Percentiles rank a stretch among this genome's conserved stretches.
These are phyloP conservation scores for Bibio marci DNA, from an alignment of 2,888 invertebrate genomes.

Conservation along the genomic window DNA sequence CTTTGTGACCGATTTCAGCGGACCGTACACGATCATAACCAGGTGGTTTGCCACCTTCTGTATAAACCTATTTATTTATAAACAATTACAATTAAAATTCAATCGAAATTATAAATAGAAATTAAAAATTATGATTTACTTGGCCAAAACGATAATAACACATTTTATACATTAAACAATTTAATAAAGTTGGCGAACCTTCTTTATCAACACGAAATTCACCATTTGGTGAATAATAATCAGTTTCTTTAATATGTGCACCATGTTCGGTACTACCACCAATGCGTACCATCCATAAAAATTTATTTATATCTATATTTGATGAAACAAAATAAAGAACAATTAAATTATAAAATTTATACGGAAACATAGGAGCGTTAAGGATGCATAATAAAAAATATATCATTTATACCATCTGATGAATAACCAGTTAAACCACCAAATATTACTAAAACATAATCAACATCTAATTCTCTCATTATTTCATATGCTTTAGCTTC, in stretches of 20 bases:
- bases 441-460: slow-evolving; percentile 95
- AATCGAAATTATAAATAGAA: neutral
- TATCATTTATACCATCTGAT: slow-evolving; percentile 58
- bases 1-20: slow-evolving; percentile 97
- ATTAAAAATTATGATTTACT: slow-evolving; percentile 10
- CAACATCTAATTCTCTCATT: slow-evolving; percentile 92
- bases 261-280: slow-evolving; percentile 93
- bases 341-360: too few relatives aligned
- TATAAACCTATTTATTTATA: slow-evolving; percentile 51
- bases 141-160: slow-evolving; percentile 96
- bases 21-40: slow-evolving; percentile 93
- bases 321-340: neutral
- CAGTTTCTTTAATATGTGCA: slow-evolving; percentile 86
- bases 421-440: slow-evolving; percentile 98
- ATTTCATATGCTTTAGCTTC: slow-evolving; percentile 97
- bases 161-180: slow-evolving; percentile 99
- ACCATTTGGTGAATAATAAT: slow-evolving; percentile 90
- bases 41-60: slow-evolving; percentile 86
- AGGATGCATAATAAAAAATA: too few relatives aligned
- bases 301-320: slow-evolving; percentile 95
- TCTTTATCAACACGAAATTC: slow-evolving; percentile 94
- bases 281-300: slow-evolving; percentile 97
- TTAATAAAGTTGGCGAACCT: slow-evolving; percentile 77
- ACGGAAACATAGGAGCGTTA: too few relatives aligned
- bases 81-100: neutral